These are phyloP conservation scores for Halcyon malimbica DNA, from an alignment of 2,113 vertebrate genomes.

Conservation along the genomic window DNA sequence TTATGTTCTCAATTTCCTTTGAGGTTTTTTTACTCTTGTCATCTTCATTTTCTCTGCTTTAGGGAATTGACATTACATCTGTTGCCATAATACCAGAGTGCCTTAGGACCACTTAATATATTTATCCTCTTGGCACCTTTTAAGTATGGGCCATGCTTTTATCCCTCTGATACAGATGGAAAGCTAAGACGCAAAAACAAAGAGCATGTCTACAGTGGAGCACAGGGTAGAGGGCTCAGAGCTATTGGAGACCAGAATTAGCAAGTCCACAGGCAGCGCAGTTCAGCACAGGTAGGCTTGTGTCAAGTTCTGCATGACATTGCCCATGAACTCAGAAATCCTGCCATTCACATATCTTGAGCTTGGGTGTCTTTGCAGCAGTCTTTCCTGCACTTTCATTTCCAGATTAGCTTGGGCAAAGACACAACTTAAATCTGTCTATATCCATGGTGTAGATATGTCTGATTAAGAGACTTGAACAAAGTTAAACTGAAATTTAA, in stretches of 20 bases:
- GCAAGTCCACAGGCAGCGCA: background rate
- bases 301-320: background rate
- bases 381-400: constrained; percentile 10
- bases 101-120: constrained; percentile 19
- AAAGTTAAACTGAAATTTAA: constrained; percentile 34
- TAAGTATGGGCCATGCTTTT: background rate
- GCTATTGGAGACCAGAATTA: background rate
- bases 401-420: constrained; percentile 27
- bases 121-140: constrained; percentile 28
- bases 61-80: background rate
- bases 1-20: background rate
- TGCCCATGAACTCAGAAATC: background rate
- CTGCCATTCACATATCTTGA: background rate
- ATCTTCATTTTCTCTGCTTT: background rate
- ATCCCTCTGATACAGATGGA: background rate
- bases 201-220: background rate
- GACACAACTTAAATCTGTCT: constrained; percentile 3
- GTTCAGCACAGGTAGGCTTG: background rate
- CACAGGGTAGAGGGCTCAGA: background rate
- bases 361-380: background rate
- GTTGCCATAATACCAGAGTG: background rate
- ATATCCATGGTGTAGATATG: background rate
- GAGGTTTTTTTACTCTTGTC: background rate
- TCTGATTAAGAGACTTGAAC: constrained; percentile 9
- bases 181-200: background rate